Conservation (phyloP, 2,888 invertebrate genomes). For the Drosophila meridiana region DNA sequence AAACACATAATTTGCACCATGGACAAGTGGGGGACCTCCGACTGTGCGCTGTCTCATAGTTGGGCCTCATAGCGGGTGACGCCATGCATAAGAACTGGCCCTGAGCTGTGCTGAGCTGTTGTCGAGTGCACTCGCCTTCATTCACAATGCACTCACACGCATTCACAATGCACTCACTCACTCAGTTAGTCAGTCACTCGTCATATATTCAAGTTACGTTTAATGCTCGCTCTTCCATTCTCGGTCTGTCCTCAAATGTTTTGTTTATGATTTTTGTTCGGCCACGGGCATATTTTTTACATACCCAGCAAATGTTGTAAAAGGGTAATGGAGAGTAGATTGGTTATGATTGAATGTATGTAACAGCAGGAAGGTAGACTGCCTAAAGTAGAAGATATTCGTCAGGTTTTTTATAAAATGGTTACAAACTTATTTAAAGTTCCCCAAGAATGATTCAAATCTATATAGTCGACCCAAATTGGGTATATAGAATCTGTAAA, state of each 20-base stretch:
- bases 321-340: neutral
- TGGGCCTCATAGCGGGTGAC: conserved; percentile 55
- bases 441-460: no score
- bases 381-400: neutral
- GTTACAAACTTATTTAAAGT: no score
- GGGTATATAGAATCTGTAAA: neutral
- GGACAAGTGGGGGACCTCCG: conserved; percentile 60
- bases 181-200: conserved; percentile 12
- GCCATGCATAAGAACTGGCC: conserved; percentile 61
- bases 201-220: conserved; percentile 36
- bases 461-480: no score
- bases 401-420: no score
- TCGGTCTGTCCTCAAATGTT: conserved; percentile 41
- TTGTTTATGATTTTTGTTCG: conserved; percentile 75
- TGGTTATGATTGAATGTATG: neutral
- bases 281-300: conserved; percentile 45
- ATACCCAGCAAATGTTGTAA: neutral
- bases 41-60: conserved; percentile 40
- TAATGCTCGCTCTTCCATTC: conserved; percentile 14
- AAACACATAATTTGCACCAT: conserved; percentile 64
- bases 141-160: conserved; percentile 28
- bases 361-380: neutral
- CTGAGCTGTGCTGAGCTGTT: conserved; percentile 35
- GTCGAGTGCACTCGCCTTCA: conserved; percentile 35
- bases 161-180: conserved; percentile 5